Base-by-base conservation (phyloP, 2,888 invertebrate species). In the Cremastinae sp. region DNA sequence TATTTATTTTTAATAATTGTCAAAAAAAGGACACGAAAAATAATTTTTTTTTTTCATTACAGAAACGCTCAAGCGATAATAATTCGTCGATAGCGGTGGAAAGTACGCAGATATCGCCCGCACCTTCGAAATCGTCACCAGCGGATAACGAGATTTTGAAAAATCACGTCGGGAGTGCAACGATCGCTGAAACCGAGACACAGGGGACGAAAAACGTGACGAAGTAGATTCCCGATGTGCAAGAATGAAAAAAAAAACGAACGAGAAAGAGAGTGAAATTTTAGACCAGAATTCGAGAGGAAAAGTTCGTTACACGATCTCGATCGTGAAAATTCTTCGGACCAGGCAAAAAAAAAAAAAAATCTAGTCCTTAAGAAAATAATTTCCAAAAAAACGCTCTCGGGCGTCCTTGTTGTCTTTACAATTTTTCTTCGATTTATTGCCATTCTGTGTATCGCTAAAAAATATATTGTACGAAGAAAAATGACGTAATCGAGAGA, bases 11-110 rank as follows among this genome's bases (percentile, higher is more conserved):
- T 51, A 12, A 2, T 51, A 12, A 51, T 14, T 2, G n/a, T 20
- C 9, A n/a, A 12, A 16, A 49, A 35, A 37, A 49, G n/a, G 49
- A 35, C 18, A 51, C 39, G 43, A 22, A 1, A 14, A 16, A 53
- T 35, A 18, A 28, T 65, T 47, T 37, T 18, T 64, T 43, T 2
- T 41, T 9, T 65, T 41, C 41, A 35, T 74, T 74, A 2, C 74
- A 77, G 77, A 77, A 77, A 14, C 65, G 77, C 61, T 77, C 77
- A 28, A 61, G 61, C 53, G 43, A 35, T 59, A 74, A 53, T 45
- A 56, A 47, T 61, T 56, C 70, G 18, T 59, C 73, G 65, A 51
- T 45, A 9, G 39, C 22, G n/a, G 39, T 55, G 14, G 43, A 61
- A 2, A 41, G 73, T 59, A 74, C 65, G 2, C 10, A 69, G 41